Percentiles rank a stretch among this genome's conserved stretches.
Evolutionary conservation across 1,140 invertebrate species (phyloP).

Genomic region (Euschistus heros): DNA sequence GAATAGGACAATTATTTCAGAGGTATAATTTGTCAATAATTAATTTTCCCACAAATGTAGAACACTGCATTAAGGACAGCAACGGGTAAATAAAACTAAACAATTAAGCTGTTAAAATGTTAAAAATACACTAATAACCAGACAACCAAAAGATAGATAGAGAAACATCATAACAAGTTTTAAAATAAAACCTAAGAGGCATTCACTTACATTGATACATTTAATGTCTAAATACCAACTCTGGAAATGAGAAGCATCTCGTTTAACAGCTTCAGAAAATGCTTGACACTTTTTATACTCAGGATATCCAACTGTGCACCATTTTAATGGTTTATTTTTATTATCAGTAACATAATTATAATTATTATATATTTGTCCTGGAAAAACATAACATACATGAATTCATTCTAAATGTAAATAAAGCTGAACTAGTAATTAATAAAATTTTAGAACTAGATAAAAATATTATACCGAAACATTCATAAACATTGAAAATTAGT

Average conservation of each 20-base stretch:
- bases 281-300: slow-evolving; percentile 68
- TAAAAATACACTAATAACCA: background rate
- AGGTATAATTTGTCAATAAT: background rate
- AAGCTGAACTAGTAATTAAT: no score
- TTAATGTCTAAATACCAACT: background rate
- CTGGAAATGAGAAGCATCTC: slow-evolving; percentile 37
- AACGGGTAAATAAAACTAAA: background rate
- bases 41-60: background rate
- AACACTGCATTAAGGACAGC: background rate
- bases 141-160: background rate
- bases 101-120: background rate
- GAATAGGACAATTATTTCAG: background rate
- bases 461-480: no score
- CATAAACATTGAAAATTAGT: no score
- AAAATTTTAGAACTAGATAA: no score
- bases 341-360: background rate
- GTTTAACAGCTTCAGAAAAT: slow-evolving; percentile 50
- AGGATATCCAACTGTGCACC: slow-evolving; percentile 64
- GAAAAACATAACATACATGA: no score
- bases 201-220: slow-evolving; percentile 15
- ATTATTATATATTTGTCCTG: no score
- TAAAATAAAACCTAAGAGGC: background rate
- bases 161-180: background rate
- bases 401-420: no score
- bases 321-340: slow-evolving; percentile 33